Percentiles rank a stretch among this genome's conserved stretches.
phyloP scores from a whole-genome alignment of 1,140 invertebrate genomes.

The Nephotettix cincticeps region DNA sequence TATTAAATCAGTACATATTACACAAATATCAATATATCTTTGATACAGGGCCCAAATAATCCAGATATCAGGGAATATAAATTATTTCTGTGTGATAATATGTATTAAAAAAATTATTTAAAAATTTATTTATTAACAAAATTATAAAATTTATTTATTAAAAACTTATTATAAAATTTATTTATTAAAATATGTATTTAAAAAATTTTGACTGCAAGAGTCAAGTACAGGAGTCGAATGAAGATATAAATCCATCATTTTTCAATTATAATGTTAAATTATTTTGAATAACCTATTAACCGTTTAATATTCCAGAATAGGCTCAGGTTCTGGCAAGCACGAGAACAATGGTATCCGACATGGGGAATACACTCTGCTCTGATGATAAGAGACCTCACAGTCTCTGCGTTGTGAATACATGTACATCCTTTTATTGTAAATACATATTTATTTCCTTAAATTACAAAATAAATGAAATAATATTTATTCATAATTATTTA shows the following conservation, averaged over 20 bases:
- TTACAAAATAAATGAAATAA: too few relatives aligned
- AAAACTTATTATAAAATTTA: background rate
- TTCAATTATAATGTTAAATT: background rate
- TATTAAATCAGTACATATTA: too few relatives aligned
- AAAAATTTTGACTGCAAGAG: background rate
- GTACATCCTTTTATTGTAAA: too few relatives aligned
- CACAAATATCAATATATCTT: too few relatives aligned
- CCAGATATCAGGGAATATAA: too few relatives aligned
- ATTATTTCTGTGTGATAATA: too few relatives aligned
- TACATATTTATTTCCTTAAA: too few relatives aligned
- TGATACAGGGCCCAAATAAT: too few relatives aligned
- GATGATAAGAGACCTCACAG: background rate
- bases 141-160: background rate
- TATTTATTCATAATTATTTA: too few relatives aligned
- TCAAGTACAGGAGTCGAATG: background rate
- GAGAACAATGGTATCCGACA: slow-evolving; percentile 34
- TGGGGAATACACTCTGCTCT: slow-evolving; percentile 13
- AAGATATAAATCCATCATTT: background rate
- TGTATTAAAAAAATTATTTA: too few relatives aligned
- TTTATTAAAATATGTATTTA: background rate
- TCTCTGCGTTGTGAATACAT: background rate
- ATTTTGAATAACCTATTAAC: background rate
- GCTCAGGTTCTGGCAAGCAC: slow-evolving; percentile 34
- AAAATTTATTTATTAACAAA: background rate
- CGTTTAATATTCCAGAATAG: slow-evolving; percentile 12